These are phyloP conservation scores for Trypoxylon attenuatum DNA, from an alignment of 2,888 invertebrate genomes.

Conservation along the genomic window DNA sequence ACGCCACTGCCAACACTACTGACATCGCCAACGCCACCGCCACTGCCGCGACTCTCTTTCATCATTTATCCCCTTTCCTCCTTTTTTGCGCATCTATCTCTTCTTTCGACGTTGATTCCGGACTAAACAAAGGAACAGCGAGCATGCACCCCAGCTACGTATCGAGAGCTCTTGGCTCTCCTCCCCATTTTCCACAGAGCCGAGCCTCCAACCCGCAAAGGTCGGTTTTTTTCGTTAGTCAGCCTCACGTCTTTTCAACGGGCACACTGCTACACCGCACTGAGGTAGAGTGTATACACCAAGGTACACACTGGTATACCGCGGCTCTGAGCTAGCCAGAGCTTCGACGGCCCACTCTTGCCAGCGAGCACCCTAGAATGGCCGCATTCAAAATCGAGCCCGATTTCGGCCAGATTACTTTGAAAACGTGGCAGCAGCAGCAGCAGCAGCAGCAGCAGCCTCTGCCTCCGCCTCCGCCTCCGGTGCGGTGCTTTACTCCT, in stretches of 20 bases:
- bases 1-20: background rate
- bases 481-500: background rate
- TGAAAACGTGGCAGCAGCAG: conserved; percentile 8
- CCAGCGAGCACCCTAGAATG: background rate
- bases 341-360: too few species aligned
- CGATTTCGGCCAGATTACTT: conserved; percentile 25
- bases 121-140: conserved; percentile 44
- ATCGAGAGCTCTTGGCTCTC: conserved; percentile 35
- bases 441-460: too few species aligned
- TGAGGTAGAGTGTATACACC: too few species aligned
- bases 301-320: conserved; percentile 3
- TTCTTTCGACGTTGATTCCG: conserved; percentile 30
- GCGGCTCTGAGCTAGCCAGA: too few species aligned
- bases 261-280: too few species aligned
- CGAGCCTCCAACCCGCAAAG: background rate
- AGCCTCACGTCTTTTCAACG: conserved; percentile 32
- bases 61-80: conserved; percentile 41
- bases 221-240: background rate
- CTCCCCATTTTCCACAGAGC: conserved; percentile 32
- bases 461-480: background rate
- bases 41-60: conserved; percentile 21
- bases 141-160: conserved; percentile 29
- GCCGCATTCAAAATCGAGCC: conserved; percentile 24
- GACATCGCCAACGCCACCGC: background rate
- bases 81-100: conserved; percentile 22